Percentiles rank a stretch among this genome's conserved stretches.
Evolutionary conservation across 2,888 invertebrate genomes (phyloP).

Genomic region (Chironomus riparius): DNA sequence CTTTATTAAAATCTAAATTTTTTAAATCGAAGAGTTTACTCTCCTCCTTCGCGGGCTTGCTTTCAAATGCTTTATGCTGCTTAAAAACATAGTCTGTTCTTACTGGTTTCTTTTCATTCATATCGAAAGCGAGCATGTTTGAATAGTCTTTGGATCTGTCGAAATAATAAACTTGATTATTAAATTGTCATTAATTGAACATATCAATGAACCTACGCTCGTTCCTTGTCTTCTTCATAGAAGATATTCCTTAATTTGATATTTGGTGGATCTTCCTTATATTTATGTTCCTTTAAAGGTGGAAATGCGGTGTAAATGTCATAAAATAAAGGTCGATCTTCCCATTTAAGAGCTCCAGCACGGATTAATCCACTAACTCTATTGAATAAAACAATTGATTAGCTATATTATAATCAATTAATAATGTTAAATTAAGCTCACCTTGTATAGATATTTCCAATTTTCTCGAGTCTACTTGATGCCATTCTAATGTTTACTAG

Average conservation of each 20-base stretch:
- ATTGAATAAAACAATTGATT: not conserved
- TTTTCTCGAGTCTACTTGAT: constrained; percentile 59
- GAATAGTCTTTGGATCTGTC: not conserved
- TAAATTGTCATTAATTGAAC: not conserved
- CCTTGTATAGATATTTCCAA: constrained; percentile 64
- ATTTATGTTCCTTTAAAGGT: constrained; percentile 73
- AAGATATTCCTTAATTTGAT: constrained; percentile 60
- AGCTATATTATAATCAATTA: not conserved
- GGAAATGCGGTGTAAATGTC: constrained; percentile 86
- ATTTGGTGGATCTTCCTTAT: constrained; percentile 53
- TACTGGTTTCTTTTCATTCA: not conserved
- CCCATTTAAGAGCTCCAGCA: constrained; percentile 66
- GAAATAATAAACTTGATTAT: not conserved
- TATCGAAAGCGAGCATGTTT: not conserved
- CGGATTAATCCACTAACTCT: constrained; percentile 55
- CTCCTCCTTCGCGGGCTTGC: not conserved
- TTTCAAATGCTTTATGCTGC: not conserved
- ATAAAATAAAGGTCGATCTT: constrained; percentile 88
- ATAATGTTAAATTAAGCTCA: constrained; percentile 36
- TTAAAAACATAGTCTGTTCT: not conserved
- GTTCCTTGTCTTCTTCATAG: constrained; percentile 70
- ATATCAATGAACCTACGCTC: constrained; percentile 61
- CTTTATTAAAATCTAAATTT: not conserved
- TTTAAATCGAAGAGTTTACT: not conserved
- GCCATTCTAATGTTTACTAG: constrained; percentile 45